These are phyloP conservation scores for Nothocercus julius DNA, from an alignment of 2,113 vertebrate species.

Conservation along the genomic window DNA sequence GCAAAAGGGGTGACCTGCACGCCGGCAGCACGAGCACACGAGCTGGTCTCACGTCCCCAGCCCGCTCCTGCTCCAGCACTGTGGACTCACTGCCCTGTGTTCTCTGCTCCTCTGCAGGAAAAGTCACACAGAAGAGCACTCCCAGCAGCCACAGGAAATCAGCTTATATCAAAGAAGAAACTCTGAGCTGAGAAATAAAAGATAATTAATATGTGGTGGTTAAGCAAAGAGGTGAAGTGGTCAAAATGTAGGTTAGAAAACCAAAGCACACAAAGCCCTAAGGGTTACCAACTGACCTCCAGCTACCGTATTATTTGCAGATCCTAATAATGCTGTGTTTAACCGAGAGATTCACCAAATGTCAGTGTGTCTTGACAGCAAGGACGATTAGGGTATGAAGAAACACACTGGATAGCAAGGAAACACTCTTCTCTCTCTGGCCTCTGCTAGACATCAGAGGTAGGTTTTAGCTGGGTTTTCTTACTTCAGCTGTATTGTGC, in stretches of 20 bases:
- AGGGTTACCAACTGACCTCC: neutral
- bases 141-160: neutral
- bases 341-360: neutral
- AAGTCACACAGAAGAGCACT: neutral
- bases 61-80: accelerated
- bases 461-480: neutral
- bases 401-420: neutral
- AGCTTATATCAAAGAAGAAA: neutral
- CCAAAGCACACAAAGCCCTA: neutral
- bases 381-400: neutral
- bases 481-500: neutral
- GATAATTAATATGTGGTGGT: accelerated
- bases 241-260: neutral
- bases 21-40: accelerated
- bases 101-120: neutral
- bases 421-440: neutral
- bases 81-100: accelerated
- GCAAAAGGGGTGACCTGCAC: neutral
- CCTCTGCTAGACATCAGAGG: neutral
- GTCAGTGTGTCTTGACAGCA: neutral
- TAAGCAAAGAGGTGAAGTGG: neutral
- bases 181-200: neutral
- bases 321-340: neutral
- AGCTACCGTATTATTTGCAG: neutral
- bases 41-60: accelerated